A percentile compares a stretch with the other conserved stretches of the same genome.
Conservation (phyloP, 1,140 invertebrate genomes). For the Belonocnema kinseyi region DNA sequence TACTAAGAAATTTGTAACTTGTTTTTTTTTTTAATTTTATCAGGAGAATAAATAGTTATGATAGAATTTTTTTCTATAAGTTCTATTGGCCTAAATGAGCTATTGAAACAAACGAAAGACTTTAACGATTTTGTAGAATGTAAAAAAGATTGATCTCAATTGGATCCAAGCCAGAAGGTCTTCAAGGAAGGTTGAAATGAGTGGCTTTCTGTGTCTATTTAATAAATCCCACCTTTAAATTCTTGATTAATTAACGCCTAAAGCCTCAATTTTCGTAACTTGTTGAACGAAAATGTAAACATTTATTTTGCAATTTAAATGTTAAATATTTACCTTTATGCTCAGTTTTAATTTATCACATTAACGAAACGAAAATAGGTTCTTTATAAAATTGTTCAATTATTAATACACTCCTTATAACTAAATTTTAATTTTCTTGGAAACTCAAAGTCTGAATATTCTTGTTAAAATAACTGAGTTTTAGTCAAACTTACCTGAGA, state of each 20-base stretch:
- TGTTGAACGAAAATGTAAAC: not conserved
- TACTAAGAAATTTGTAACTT: no score
- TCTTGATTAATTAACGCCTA: not conserved
- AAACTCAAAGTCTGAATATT: no score
- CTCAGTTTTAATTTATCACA: no score
- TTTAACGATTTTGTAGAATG: conserved; percentile 10
- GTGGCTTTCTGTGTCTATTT: conserved; percentile 3
- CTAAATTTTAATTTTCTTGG: no score
- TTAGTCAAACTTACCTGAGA: no score
- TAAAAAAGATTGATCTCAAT: conserved; percentile 25
- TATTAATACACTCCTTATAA: no score
- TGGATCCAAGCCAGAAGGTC: not conserved
- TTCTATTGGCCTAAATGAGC: not conserved
- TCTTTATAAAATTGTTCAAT: no score
- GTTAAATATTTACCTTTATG: no score
- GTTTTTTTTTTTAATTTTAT: no score
- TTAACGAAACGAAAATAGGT: no score
- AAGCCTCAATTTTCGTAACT: not conserved
- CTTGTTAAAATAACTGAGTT: no score
- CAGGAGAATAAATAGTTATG: not conserved
- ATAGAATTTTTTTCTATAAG: not conserved
- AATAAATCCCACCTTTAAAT: conserved; percentile 9
- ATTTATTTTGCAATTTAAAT: no score
- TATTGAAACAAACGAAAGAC: not conserved
- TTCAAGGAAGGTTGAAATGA: conserved; percentile 4